Conservation (phyloP, 1,140 invertebrate genomes). For the Phymastichus coffea region DNA sequence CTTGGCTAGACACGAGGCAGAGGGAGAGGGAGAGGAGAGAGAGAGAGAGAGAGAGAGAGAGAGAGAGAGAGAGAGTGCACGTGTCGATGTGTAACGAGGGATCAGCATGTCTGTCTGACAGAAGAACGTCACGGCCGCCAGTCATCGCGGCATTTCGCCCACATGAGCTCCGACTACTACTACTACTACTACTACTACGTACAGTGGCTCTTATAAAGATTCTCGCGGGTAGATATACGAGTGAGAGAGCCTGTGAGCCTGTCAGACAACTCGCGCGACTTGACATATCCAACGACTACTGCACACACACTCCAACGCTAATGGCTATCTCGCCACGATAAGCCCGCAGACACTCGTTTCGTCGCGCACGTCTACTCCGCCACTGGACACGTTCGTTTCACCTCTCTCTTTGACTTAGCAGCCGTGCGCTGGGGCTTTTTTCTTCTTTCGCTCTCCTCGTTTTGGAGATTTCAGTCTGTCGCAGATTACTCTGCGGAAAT, state of each 20-base stretch:
- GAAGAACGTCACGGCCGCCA: constrained; percentile 43
- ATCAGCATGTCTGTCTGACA: constrained; percentile 30
- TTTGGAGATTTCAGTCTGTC: too few species aligned
- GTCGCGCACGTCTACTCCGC: neutral
- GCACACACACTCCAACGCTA: constrained; percentile 7
- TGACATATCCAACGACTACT: neutral
- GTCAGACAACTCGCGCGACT: constrained; percentile 31
- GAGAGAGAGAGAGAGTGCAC: constrained; percentile 16
- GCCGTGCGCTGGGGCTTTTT: too few species aligned
- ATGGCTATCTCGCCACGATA: constrained; percentile 19
- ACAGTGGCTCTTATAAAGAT: too few species aligned
- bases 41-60: neutral
- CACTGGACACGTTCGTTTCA: too few species aligned
- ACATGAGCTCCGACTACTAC: too few species aligned
- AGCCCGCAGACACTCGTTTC: constrained; percentile 2
- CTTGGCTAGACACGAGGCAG: neutral
- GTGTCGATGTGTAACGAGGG: constrained; percentile 36
- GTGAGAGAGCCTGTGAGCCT: too few species aligned
- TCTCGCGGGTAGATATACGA: constrained; percentile 44
- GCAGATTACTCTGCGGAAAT: too few species aligned
- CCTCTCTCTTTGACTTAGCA: too few species aligned
- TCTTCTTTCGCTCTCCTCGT: too few species aligned
- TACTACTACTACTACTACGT: too few species aligned
- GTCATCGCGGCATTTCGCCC: constrained; percentile 46
- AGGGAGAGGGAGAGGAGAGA: neutral